Evolutionary conservation across 2,113 vertebrate species (phyloP).

Genomic region (Copsychus sechellarum): DNA sequence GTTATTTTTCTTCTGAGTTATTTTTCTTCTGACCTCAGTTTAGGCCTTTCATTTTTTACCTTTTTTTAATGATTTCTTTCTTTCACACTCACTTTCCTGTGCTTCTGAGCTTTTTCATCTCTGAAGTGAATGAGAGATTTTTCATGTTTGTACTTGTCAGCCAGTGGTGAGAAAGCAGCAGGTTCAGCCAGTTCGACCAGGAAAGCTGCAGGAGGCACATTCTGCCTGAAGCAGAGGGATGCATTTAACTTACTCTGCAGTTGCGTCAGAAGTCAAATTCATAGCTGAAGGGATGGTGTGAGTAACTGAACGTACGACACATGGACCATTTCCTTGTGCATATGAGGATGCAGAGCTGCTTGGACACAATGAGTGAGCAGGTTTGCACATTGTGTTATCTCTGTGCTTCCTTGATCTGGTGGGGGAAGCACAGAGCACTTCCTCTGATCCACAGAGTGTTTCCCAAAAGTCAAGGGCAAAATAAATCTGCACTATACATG

Average conservation of each 20-base stretch:
- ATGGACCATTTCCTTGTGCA: not conserved
- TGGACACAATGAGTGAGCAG: not conserved
- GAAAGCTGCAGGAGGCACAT: not conserved
- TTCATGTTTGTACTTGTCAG: slow-evolving; percentile 19
- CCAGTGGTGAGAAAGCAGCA: not conserved
- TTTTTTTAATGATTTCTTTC: not conserved
- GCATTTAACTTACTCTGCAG: not conserved
- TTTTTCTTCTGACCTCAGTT: not conserved
- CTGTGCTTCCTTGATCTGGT: not conserved
- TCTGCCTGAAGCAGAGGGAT: not conserved
- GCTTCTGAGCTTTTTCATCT: not conserved
- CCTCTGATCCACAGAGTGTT: accelerated
- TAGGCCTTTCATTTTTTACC: not conserved
- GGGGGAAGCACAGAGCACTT: not conserved
- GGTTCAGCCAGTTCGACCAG: not conserved
- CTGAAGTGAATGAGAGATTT: not conserved
- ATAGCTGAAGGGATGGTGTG: not conserved
- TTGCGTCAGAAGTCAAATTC: not conserved
- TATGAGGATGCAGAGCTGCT: not conserved
- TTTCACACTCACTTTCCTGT: not conserved
- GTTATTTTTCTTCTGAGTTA: not conserved
- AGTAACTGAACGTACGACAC: accelerated
- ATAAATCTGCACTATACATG: not conserved
- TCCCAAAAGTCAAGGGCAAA: not conserved
- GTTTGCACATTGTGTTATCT: accelerated